Base-by-base conservation (phyloP, 2,888 invertebrate species). In the Auanema freiburgensis region DNA sequence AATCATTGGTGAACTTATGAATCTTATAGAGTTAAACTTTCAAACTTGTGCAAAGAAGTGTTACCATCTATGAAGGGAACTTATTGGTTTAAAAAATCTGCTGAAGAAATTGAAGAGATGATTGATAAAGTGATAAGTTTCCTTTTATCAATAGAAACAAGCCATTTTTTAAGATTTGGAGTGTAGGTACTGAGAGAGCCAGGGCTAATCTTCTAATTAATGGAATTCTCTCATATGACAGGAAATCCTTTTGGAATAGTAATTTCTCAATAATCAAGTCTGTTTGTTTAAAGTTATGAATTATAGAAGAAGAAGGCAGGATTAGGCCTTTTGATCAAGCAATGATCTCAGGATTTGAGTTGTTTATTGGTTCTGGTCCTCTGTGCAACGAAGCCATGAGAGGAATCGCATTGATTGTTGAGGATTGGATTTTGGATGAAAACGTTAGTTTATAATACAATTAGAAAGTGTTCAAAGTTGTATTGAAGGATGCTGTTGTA, bases 381-480 rank as follows among this genome's bases (percentile, higher is more conserved):
- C 85, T 98, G 51, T 98, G 97, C 85, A 94, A 95, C 79, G 98
- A 98, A 83, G 94, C 95, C 1, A 90, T 98, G 90, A 91, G 91
- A 87, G 96, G 96, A 1, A 93, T 96, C 0, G 92, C 91, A 18
- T 94, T 96, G 86, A 87, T 91, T 59, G 88, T 97, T 1, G 91
- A 92, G 78, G 90, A 91, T 74, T 96, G 93, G 91, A 87, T 86
- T 14, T 60, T 77, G 46, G 74, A 74, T 54, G 76, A 67, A 40
- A 54, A 69, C 23, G 68, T 66, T 21, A 11, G 11, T 59, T 41
- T 23, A 5, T 14, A 18, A 23, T 14, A 12, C 1, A 11, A 12
- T 1, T 33, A 33, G n/a, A 52, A 6, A 60, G 46, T 49, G 6
- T 4, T 12, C 2, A 33, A 43, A 62, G 12, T 46, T 25, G 4